Evolutionary conservation across 2,797 vertebrate species (phyloP), one percentile per base, ranked within the genome.

Genomic region (Synaphobranchus kaupii): DNA sequence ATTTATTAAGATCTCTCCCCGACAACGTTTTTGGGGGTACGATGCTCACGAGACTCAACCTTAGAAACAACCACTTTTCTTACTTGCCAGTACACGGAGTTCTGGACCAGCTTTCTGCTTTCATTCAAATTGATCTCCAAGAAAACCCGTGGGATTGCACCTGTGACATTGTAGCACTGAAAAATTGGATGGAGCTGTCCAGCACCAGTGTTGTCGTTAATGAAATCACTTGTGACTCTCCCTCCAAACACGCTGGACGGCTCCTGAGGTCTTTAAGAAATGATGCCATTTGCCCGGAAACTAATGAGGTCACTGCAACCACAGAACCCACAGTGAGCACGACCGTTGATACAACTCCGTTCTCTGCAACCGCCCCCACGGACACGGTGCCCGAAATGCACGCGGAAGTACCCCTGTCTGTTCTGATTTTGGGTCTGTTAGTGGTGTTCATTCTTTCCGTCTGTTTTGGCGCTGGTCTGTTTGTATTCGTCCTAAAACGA

Each of bases 61-160:
- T 99, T 86, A 95, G 98, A 88, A 99, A 99, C 95, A 99, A 99
- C 86, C 98, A 99, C 85, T 99, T 99, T 93, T 98, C 98, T 0
- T 94, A 98, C 84, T 92, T 99, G 87, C 98, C 98, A 0, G 98
- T 99, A 66, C 96, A 92, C 71, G 98, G 98, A 0, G 97, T 99
- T 48, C 93, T 99, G 34, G 98, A 99, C 91, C 98, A 99, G 95
- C 97, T 99, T 0, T 98, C 98, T 0, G 97, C 98, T 5, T 97
- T 99, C 39, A 98, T 99, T 91, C 98, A 99, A 95, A 99, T 99
- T 4, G 98, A 99, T 91, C 97, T 99, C 25, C 98, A 99, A 90
- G 98, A 99, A 92, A 99, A 99, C 90, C 98, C 98, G 0, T 99
- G 98, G 98, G 98, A 99, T 94, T 99, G 98, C 92, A 98, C 97